These are phyloP conservation scores for Catostylus mosaicus DNA, from an alignment of 30 jellyfish, hydroid and myxozoan genomes.

Conservation along the genomic window DNA sequence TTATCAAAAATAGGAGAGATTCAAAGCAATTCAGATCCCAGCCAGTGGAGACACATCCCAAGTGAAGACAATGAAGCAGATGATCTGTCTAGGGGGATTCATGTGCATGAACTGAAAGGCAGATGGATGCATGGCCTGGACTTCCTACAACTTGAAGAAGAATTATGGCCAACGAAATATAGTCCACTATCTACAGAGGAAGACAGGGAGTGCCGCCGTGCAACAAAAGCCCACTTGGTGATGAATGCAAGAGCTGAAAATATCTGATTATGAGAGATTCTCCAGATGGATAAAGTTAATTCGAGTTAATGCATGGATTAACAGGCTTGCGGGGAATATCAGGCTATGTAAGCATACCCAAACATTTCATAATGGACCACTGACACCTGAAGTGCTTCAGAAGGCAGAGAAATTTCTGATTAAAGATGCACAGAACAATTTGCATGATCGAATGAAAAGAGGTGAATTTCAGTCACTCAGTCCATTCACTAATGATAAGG, in stretches of 20 bases:
- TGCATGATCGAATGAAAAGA: constrained; percentile 29
- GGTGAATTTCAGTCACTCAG: constrained; percentile 58
- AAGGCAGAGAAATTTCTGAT: constrained; percentile 32
- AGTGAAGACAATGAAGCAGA: constrained; percentile 28
- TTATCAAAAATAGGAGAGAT: constrained; percentile 52
- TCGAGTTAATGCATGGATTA: constrained; percentile 58
- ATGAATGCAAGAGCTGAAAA: constrained; percentile 17
- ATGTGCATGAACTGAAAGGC: constrained; percentile 28
- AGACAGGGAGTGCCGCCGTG: constrained; percentile 22
- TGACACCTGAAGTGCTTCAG: constrained; percentile 54
- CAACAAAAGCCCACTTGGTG: constrained; percentile 4
- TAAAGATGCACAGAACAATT: constrained; percentile 64
- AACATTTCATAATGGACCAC: constrained; percentile 42
- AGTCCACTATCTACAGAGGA: constrained; percentile 26
- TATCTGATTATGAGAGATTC: constrained; percentile 25
- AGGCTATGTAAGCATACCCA: constrained; percentile 1
- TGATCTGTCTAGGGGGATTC: constrained; percentile 25
- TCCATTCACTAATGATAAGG: constrained; percentile 32
- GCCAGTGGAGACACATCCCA: constrained; percentile 46
- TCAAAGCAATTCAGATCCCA: constrained; percentile 32
- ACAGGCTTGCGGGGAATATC: constrained; percentile 40
- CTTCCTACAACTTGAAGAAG: constrained; percentile 13
- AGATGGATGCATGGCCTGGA: constrained; percentile 42
- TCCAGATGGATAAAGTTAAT: constrained; percentile 50
- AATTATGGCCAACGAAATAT: constrained; percentile 32